A percentile compares a stretch with the other conserved stretches of the same genome.
phyloP scores from a whole-genome alignment of 2,797 vertebrate species.

The Simalia tracyae region DNA sequence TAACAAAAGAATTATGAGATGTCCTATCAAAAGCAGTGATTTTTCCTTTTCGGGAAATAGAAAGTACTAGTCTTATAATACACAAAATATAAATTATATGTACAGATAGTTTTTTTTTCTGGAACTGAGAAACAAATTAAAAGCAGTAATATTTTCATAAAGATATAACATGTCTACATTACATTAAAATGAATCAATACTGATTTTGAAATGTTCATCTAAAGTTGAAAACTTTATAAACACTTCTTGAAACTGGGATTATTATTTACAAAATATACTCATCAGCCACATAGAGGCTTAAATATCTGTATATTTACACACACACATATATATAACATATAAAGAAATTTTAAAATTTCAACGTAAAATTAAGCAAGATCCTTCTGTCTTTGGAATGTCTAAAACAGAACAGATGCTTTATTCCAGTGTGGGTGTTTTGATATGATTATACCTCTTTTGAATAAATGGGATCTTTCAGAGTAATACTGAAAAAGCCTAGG shows the following conservation, averaged over 20 bases:
- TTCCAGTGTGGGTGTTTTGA: slow-evolving; percentile 60
- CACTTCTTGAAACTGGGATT: slow-evolving; percentile 50
- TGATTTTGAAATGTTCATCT: slow-evolving; percentile 59
- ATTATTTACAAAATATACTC: slow-evolving; percentile 78
- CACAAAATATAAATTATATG: slow-evolving; percentile 67
- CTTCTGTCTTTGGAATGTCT: slow-evolving; percentile 77
- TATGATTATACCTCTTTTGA: slow-evolving; percentile 44
- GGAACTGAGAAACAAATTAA: slow-evolving; percentile 54
- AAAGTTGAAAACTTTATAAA: slow-evolving; percentile 54
- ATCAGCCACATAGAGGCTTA: slow-evolving; percentile 72
- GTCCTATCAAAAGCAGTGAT: slow-evolving; percentile 71
- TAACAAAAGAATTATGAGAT: slow-evolving; percentile 70
- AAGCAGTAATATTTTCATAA: slow-evolving; percentile 63
- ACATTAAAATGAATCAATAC: slow-evolving; percentile 64
- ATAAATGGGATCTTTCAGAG: slow-evolving; percentile 65
- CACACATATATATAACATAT: slow-evolving; percentile 72
- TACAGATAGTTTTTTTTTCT: slow-evolving; percentile 60
- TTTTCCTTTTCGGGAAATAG: slow-evolving; percentile 57
- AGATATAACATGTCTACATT: slow-evolving; percentile 59
- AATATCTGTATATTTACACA: slow-evolving; percentile 65
- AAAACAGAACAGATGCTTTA: slow-evolving; percentile 49
- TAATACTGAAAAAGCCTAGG: slow-evolving; percentile 48
- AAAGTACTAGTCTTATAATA: slow-evolving; percentile 61
- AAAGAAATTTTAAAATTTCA: slow-evolving; percentile 69
- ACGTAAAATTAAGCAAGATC: slow-evolving; percentile 56